phyloP scores from a whole-genome alignment of 2,888 invertebrate species.

The Dryocosmus kuriphilus region DNA sequence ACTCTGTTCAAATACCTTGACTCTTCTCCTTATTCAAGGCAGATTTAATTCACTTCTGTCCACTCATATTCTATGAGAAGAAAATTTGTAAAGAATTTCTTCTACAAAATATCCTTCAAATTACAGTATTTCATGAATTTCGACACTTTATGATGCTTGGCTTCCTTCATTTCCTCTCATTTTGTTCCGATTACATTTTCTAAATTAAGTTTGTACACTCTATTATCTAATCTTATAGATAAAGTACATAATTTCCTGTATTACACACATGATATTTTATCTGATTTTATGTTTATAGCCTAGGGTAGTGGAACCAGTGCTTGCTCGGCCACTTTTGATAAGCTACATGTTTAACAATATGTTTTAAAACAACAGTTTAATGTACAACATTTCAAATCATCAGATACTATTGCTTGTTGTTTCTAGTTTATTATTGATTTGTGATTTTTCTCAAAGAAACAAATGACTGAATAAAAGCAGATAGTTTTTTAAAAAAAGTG shows the following conservation, averaged over 20 bases:
- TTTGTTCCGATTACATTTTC: neutral
- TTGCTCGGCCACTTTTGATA: too few relatives aligned
- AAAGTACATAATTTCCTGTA: neutral
- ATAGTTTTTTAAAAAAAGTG: too few relatives aligned
- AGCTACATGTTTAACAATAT: too few relatives aligned
- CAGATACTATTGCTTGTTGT: too few relatives aligned
- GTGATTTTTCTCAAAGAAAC: too few relatives aligned
- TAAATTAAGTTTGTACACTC: neutral
- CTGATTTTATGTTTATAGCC: neutral
- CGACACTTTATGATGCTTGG: neutral
- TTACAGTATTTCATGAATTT: neutral
- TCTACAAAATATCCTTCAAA: neutral
- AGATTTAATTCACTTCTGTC: neutral
- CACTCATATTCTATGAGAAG: neutral
- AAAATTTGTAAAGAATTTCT: neutral
- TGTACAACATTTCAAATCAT: too few relatives aligned
- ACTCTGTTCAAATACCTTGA: constrained; percentile 33
- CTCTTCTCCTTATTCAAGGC: neutral
- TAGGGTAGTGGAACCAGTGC: too few relatives aligned
- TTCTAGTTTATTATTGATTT: too few relatives aligned
- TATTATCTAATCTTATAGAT: too few relatives aligned
- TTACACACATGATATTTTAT: neutral
- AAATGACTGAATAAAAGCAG: too few relatives aligned
- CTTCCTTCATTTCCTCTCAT: neutral
- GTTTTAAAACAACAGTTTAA: too few relatives aligned